These are phyloP conservation scores for Danaus melanippus DNA, from an alignment of 1,140 invertebrate species.

Conservation along the genomic window DNA sequence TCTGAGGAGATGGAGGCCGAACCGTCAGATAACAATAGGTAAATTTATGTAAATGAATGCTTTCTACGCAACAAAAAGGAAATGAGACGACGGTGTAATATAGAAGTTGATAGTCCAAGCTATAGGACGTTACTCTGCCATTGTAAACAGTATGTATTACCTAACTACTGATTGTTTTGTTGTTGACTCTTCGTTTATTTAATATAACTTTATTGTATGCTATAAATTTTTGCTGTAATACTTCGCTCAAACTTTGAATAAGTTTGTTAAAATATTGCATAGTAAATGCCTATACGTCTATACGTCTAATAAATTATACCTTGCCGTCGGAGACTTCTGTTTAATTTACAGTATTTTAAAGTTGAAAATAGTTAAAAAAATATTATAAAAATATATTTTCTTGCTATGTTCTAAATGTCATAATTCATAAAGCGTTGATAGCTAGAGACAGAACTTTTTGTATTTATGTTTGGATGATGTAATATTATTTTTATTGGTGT, in stretches of 20 bases:
- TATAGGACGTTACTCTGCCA: no score
- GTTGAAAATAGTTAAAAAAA: not conserved
- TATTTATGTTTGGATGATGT: constrained; percentile 6
- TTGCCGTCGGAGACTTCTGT: no score
- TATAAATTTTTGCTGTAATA: no score
- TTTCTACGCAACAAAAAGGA: constrained; percentile 61
- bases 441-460: constrained; percentile 3
- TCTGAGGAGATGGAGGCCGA: constrained; percentile 42
- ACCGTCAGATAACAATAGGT: constrained; percentile 63
- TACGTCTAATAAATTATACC: not conserved
- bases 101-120: constrained; percentile 11
- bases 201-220: no score
- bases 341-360: constrained; percentile 3
- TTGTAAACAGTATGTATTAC: no score
- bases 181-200: no score
- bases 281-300: not conserved
- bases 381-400: not conserved
- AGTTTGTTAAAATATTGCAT: constrained; percentile 7
- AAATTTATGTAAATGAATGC: constrained; percentile 67
- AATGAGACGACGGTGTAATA: constrained; percentile 40
- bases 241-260: not conserved
- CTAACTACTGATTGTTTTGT: no score
- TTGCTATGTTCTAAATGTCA: not conserved
- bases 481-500: constrained; percentile 5
- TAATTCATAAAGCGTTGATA: constrained; percentile 1